Conservation (phyloP, 1,140 invertebrate species). For the Mercenaria mercenaria region DNA sequence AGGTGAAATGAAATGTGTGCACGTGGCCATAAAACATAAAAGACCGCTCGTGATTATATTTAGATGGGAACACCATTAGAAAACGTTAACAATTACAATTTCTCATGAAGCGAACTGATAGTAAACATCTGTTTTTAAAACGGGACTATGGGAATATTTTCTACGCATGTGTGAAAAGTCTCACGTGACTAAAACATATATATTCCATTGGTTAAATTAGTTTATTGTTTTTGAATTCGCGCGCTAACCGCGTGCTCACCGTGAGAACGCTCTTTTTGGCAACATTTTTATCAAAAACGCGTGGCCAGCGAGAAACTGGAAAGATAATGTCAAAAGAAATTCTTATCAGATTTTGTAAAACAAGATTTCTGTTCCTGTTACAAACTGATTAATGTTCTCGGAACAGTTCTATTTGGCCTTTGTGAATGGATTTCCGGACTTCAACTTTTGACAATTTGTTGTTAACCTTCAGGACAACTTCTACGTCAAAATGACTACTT, state of each 20-base stretch:
- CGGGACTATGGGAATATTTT: not conserved
- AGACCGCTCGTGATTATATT: slow-evolving; percentile 12
- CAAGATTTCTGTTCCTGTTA: not conserved
- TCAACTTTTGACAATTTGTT: too few relatives aligned
- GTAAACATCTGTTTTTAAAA: slow-evolving; percentile 40
- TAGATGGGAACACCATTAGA: slow-evolving; percentile 30
- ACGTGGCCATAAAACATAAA: slow-evolving; percentile 43
- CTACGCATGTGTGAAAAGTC: not conserved
- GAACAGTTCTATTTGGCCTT: too few relatives aligned
- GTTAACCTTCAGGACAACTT: too few relatives aligned
- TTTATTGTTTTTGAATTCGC: slow-evolving; percentile 21
- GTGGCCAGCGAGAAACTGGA: not conserved
- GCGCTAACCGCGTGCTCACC: slow-evolving; percentile 22
- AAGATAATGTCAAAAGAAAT: slow-evolving; percentile 22
- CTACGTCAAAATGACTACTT: too few relatives aligned
- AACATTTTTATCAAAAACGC: not conserved
- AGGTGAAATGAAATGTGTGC: not conserved
- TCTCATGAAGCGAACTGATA: slow-evolving; percentile 40
- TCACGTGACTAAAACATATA: not conserved
- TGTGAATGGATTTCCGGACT: too few relatives aligned
- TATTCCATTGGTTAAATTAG: not conserved
- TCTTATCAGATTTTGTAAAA: not conserved
- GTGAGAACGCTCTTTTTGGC: slow-evolving; percentile 1
- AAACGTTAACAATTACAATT: slow-evolving; percentile 45
- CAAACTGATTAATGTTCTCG: not conserved